Conservation (phyloP, 2,888 invertebrate species). For the Cataglyphis rosenhaueri region DNA sequence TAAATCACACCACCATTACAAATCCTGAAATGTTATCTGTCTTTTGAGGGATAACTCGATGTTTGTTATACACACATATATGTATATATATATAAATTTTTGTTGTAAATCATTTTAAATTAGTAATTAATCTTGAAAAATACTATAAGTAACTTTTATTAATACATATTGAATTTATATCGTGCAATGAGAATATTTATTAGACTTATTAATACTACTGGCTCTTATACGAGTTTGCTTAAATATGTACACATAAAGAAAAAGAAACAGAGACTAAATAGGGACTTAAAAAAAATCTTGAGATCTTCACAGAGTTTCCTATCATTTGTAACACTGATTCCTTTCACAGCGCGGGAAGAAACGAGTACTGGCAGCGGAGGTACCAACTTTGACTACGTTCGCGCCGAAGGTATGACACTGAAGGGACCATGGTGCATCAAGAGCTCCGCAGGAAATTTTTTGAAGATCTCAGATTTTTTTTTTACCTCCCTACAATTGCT, state of each 20-base stretch:
- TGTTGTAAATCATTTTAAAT: background rate
- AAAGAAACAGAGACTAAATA: slow-evolving; percentile 31
- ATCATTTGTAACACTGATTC: slow-evolving; percentile 36
- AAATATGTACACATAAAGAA: background rate
- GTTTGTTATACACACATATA: slow-evolving; percentile 6
- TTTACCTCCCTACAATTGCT: slow-evolving; percentile 32
- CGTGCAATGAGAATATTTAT: background rate
- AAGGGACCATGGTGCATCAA: slow-evolving; percentile 33
- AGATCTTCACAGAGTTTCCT: slow-evolving; percentile 41
- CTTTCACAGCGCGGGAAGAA: slow-evolving; percentile 55
- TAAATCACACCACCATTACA: background rate
- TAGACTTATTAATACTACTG: background rate
- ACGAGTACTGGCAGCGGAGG: slow-evolving; percentile 56
- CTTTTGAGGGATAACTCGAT: slow-evolving; percentile 15
- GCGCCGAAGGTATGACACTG: slow-evolving; percentile 51
- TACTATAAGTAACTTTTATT: background rate
- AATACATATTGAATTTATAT: background rate
- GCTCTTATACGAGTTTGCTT: background rate
- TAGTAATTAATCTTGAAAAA: background rate
- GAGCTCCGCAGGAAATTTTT: slow-evolving; percentile 34
- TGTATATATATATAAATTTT: background rate
- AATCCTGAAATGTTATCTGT: slow-evolving; percentile 15
- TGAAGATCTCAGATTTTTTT: slow-evolving; percentile 46
- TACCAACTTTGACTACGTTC: slow-evolving; percentile 49
- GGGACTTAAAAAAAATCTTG: slow-evolving; percentile 45